A percentile compares a stretch with the other conserved stretches of the same genome.
These are phyloP conservation scores for Lagopus leucura DNA, from an alignment of 2,113 vertebrate genomes.

Conservation along the genomic window DNA sequence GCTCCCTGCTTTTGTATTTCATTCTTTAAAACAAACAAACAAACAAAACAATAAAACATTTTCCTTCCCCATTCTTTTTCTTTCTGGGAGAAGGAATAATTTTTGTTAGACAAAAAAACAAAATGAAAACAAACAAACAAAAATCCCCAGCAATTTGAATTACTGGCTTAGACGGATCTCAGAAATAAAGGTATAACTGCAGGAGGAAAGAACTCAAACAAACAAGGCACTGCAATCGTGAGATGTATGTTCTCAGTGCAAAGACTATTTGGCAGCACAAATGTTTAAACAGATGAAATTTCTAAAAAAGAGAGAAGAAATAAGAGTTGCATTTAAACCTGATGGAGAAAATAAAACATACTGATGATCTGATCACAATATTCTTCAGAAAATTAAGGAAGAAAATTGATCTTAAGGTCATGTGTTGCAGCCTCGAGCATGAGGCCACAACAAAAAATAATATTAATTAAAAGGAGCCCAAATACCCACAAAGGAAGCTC, in stretches of 20 bases:
- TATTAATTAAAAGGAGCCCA: neutral
- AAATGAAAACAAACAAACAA: neutral
- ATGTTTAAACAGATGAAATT: slow-evolving; percentile 32
- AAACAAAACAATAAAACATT: neutral
- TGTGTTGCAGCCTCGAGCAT: neutral
- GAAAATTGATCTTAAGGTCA: neutral
- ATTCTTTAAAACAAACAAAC: neutral
- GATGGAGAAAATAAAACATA: neutral
- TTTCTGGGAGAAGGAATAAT: neutral
- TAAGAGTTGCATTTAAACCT: neutral
- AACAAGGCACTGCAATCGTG: slow-evolving; percentile 18
- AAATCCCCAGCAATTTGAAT: neutral
- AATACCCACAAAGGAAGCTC: neutral
- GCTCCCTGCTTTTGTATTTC: neutral
- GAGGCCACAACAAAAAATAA: neutral
- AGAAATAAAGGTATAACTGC: neutral
- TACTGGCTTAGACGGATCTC: neutral
- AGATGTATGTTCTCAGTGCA: neutral
- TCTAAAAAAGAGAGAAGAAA: neutral
- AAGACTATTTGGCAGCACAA: slow-evolving; percentile 17
- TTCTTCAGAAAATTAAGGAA: neutral
- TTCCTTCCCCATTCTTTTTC: neutral
- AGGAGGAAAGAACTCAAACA: slow-evolving; percentile 1
- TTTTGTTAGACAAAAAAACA: neutral
- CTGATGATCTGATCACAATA: neutral